Conservation (phyloP, 2,797 vertebrate genomes). For the Chloroceryle amazona region DNA sequence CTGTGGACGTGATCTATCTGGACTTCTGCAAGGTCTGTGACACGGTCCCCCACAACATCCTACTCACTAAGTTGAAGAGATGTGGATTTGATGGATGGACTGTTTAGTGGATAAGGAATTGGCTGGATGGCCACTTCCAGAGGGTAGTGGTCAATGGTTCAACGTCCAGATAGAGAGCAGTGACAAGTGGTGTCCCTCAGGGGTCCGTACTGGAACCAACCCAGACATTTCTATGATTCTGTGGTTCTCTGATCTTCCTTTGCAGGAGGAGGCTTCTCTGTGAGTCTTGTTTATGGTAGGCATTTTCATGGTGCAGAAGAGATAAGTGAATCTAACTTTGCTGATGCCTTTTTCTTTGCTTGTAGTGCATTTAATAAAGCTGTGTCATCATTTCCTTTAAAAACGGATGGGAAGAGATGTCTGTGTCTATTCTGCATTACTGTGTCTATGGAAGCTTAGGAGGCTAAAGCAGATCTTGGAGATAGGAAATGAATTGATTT, state of each 20-base stretch:
- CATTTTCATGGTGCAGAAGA: neutral
- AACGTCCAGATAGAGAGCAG: too few species aligned
- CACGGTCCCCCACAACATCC: too few species aligned
- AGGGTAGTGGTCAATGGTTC: too few species aligned
- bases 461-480: neutral
- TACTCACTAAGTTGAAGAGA: too few species aligned
- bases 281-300: neutral
- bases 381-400: conserved; percentile 7
- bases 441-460: neutral
- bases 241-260: neutral
- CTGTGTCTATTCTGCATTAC: neutral
- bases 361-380: neutral
- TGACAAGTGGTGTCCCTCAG: too few species aligned
- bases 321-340: neutral
- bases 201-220: too few species aligned
- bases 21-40: too few species aligned
- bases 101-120: too few species aligned
- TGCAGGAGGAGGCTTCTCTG: neutral
- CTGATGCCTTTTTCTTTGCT: conserved; percentile 1
- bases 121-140: too few species aligned
- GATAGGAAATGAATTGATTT: neutral
- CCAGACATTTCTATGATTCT: too few species aligned
- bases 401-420: neutral
- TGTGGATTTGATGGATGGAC: too few species aligned
- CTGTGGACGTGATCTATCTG: too few species aligned